Base-by-base conservation (phyloP, 2,113 vertebrate species). In the Halcyon malimbica region DNA sequence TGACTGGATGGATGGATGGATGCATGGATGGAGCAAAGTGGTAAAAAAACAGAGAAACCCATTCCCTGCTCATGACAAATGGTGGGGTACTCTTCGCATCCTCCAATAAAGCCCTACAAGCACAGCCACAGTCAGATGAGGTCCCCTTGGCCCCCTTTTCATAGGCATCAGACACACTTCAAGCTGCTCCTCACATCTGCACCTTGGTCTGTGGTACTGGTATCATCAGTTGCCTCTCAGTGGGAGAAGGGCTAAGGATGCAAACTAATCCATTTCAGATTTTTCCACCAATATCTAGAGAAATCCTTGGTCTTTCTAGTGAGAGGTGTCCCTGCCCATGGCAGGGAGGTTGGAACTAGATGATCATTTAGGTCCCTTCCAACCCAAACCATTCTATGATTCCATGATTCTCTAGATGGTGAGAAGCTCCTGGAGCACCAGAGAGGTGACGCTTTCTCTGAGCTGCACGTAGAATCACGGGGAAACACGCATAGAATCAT, bases 171-270 rank as follows among this genome's bases (percentile, higher is more conserved):
- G 29, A 16, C 25, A 35, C 37, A 33, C 20, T 64, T 48, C 37
- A 46, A 56, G 75, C 37, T 63, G 28, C 26, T 35, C 54, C 67
- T 69, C 56, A 26, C 62, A 76, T 48, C 68, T 69, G 11, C 50
- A 28, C 37, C 0, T 0, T 0, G 0, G 17, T 29, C 11, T 3
- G 0, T 37, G n/a, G 28, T 46, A 21, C 10, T 13, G 29, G 5
- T 54, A 64, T 23, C 53, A 75, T 21, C 2, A 0, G 5, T n/a
- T 46, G 21, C 75, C 25, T 24, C n/a, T 59, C 46, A 29, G 13
- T 29, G 48, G 62, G n/a, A 76, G 33, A 28, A 76, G 12, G 46
- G 15, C 4, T 1, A 5, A 23, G 20, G 20, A 13, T 42, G 26
- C 23, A 68, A 69, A 68, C 11, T 8, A 46, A 75, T 8, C 26